Base-by-base conservation (phyloP, 2,888 invertebrate species). In the Craniophora ligustri region DNA sequence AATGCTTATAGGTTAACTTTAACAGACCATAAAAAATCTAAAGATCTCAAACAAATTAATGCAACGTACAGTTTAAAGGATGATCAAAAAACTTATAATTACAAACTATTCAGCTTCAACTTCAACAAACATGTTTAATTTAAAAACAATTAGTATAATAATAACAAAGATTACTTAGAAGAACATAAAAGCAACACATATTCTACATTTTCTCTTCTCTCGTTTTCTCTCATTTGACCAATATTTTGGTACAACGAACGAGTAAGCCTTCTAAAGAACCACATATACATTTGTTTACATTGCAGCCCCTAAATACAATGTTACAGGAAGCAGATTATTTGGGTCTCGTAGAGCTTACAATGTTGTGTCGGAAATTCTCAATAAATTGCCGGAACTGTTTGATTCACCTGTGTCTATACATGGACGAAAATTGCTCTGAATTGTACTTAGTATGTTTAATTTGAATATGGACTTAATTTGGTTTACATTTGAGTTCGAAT, bases 311-410 rank as follows among this genome's bases (percentile, higher is more conserved):
- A 13, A 16, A 32, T 28, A 50, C 42, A 61, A 36, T 51, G 49
- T 39, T 46, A 13, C 30, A 55, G 55, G 30, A 14, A 46, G 26
- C 42, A 38, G 48, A 67, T 54, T 54, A 44, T 50, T 40, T 36
- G 35, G 32, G 51, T 30, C 23, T 38, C 34, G 1, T 13, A 51
- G 8, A 13, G 38, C 46, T 49, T 18, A 32, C 14, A 40, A 44
- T 1, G 41, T 38, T 23, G 23, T 19, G 42, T 16, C 18, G 28
- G 55, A 35, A 40, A 35, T 46, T 54, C 26, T 19, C 13, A 14
- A 42, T 28, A 50, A 58, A 21, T n/a, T 10, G 3, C 45, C 30
- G 66, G 50, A 44, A 40, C 11, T 32, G 15, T 0, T 23, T 18
- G 13, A 38, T 41, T 48, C 14, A 36, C 26, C 40, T 31, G 31